Percentiles rank a stretch among this genome's conserved stretches.
These are phyloP conservation scores for Pristionchus fissidentatus DNA, from an alignment of 2,888 invertebrate genomes.

Conservation along the genomic window DNA sequence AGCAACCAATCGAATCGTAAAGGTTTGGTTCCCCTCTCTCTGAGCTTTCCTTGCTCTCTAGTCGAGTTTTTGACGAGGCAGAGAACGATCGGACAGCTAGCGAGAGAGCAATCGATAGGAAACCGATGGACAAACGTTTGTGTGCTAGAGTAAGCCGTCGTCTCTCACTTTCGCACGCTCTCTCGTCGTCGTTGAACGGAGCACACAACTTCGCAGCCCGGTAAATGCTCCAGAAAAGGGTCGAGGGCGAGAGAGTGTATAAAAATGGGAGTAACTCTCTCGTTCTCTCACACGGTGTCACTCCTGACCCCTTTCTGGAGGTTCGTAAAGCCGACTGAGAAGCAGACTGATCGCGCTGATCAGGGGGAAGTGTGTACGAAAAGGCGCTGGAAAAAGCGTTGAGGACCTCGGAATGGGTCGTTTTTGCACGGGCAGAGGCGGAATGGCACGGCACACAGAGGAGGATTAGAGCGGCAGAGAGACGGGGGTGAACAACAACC, in stretches of 20 bases:
- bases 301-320: no score
- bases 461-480: slow-evolving; percentile 3
- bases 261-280: no score
- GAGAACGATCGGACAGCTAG: background rate
- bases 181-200: background rate
- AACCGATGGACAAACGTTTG: slow-evolving; percentile 12
- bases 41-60: no score
- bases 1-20: slow-evolving; percentile 36
- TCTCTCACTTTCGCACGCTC: background rate
- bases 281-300: no score
- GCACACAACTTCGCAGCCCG: no score
- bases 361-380: background rate
- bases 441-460: slow-evolving; percentile 1
- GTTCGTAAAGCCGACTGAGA: no score
- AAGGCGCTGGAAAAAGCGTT: background rate
- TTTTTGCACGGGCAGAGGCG: background rate
- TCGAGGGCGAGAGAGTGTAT: no score
- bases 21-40: slow-evolving; percentile 18
- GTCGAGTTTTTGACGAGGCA: no score
- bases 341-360: no score
- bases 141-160: background rate
- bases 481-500: slow-evolving; percentile 26
- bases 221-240: no score
- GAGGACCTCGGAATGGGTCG: background rate
- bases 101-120: slow-evolving; percentile 25